phyloP scores from a whole-genome alignment of 2,113 vertebrate species.

The Synchiropus splendidus region DNA sequence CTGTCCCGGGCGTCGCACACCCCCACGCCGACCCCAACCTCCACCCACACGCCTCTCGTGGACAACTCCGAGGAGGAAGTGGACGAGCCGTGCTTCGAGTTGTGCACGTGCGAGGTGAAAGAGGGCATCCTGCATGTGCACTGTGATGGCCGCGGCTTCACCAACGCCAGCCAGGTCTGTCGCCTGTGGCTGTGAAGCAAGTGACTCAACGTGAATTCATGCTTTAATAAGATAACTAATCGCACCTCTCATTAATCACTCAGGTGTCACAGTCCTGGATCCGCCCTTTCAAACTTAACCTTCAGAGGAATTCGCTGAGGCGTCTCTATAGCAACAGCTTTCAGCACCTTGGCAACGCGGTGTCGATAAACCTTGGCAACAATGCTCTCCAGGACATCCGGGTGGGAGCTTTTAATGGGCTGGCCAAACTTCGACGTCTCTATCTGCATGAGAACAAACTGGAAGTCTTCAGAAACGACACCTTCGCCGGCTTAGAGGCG shows the following conservation, averaged over 20 bases:
- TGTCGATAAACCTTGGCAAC: conserved; percentile 97
- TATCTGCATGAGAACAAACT: conserved; percentile 98
- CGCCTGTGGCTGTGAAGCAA: too few species aligned
- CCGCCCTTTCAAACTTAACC: conserved; percentile 97
- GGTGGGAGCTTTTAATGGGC: conserved; percentile 87
- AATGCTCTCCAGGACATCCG: conserved; percentile 98
- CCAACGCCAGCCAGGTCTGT: conserved; percentile 85
- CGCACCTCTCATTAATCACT: conserved; percentile 44
- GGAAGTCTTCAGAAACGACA: conserved; percentile 94
- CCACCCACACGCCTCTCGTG: conserved; percentile 83
- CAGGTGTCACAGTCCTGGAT: conserved; percentile 90
- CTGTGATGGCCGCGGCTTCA: conserved; percentile 97
- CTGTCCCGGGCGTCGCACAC: conserved; percentile 65
- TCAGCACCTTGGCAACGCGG: conserved; percentile 91
- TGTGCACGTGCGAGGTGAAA: conserved; percentile 97
- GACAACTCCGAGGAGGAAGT: conserved; percentile 96
- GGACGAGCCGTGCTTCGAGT: conserved; percentile 93
- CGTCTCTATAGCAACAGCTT: conserved; percentile 97
- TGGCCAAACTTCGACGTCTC: conserved; percentile 85
- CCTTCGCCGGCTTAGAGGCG: conserved; percentile 91
- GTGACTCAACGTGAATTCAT: too few species aligned
- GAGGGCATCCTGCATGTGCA: conserved; percentile 96
- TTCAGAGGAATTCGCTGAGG: conserved; percentile 95
- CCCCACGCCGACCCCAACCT: conserved; percentile 87
- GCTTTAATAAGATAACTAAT: conserved; percentile 47